Evolutionary conservation across 2,797 vertebrate species (phyloP), one percentile per base, ranked within the genome.

Genomic region (Sebastes diaconus): DNA sequence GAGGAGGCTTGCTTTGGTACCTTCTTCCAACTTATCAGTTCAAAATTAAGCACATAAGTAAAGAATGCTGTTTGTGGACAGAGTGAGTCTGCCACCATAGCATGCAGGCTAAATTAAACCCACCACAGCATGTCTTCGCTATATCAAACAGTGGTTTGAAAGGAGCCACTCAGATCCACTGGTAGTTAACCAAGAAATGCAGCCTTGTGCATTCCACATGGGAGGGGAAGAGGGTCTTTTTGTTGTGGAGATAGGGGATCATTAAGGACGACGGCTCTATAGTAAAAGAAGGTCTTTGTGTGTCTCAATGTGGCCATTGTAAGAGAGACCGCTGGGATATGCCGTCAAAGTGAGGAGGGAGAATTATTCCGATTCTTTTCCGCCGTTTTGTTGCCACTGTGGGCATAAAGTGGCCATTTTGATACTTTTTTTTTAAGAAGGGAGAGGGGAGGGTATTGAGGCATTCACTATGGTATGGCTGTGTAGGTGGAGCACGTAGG

Each of bases 271-370:
- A 25, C 90, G 70, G 87, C 91, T 87, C 65, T 29, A 25, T 25
- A 67, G 77, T 90, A 83, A 91, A 94, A 94, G 88, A 90, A 64
- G 63, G 76, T 83, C 94, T 95, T 94, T 95, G 94, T 95, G 84
- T 68, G 77, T 79, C 92, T 96, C 93, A 96, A 94, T 96, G 92
- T 93, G 90, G 90, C 67, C 94, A 95, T 97, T 97, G 94, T 96
- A 50, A 89, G 66, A 36, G 30, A 75, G 54, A 58, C 63, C 9
- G 22, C 78, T 79, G 87, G 81, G 83, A 88, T 93, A 85, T 83
- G 79, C 81, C 83, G 84, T 91, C 91, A 83, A 76, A 77, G 58
- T 77, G 87, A 88, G 81, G 84, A 92, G 79, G 80, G 86, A 73
- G 85, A 93, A 93, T 93, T 93, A 88, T 90, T 93, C 90, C 73